Evolutionary conservation across 2,888 invertebrate species (phyloP), one percentile per base, ranked within the genome.

Genomic region (Platycheirus albimanus): DNA sequence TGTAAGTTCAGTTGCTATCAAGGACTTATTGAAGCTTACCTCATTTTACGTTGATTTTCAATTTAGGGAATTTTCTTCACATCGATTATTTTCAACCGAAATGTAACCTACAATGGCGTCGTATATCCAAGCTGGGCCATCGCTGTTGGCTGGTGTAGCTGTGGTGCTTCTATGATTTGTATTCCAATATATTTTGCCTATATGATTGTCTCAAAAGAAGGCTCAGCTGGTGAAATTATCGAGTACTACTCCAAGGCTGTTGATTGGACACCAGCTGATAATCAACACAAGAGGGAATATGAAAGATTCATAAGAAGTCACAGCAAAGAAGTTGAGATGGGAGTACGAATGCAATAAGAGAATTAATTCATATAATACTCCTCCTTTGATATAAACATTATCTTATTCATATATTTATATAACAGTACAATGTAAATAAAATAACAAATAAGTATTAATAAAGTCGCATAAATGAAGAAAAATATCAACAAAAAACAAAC

Each of bases 181-280:
- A 95, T 98, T 86, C 98, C 97, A 0, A 87, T 92, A 3, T 94
- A 94, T 87, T 91, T 94, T 79, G 86, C 95, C 1, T 94, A 93
- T 87, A 92, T 92, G 71, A 85, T 92, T 54, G 71, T 87, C 88
- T 15, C 88, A 85, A 86, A 92, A 91, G 86, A 89, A 2, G 86
- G 87, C 0, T 86, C 87, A 0, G 5, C 88, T 3, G 6, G 87
- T 36, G 86, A 90, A 84, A 90, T 91, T 79, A 74, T 93, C 0
- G 86, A 86, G 56, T 88, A 89, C 1, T 85, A 91, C 2, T 87
- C 88, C 3, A 90, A 91, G 19, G 87, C 90, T 3, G 84, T 87
- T 20, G 91, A 91, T 49, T 95, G 95, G 95, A 93, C 94, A 1
- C 95, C 95, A 5, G 92, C 92, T 0, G 87, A 88, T 64, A 86